phyloP scores from a whole-genome alignment of 2,113 vertebrate genomes.

The Trichechus manatus region DNA sequence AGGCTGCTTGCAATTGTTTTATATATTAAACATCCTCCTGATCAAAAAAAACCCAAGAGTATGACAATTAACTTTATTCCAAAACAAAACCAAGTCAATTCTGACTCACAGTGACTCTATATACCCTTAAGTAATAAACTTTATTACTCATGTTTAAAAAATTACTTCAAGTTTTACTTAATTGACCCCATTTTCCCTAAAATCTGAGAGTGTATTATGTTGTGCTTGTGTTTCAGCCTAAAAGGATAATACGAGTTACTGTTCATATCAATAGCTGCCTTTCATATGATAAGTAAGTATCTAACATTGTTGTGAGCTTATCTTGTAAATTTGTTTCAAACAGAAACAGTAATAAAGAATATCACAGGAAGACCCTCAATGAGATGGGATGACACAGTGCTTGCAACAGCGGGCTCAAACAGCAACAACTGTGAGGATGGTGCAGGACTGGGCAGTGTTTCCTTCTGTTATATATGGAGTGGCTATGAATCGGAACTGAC shows the following conservation, averaged over 20 bases:
- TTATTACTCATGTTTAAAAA: slow-evolving; percentile 21
- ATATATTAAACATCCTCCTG: not conserved
- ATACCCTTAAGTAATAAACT: not conserved
- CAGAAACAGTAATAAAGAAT: not conserved
- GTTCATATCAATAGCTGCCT: not conserved
- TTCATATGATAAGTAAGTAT: not conserved
- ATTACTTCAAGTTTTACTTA: not conserved
- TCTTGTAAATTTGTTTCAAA: slow-evolving; percentile 6
- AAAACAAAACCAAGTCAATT: not conserved
- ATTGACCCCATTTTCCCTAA: not conserved
- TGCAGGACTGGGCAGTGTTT: not conserved
- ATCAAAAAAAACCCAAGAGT: not conserved
- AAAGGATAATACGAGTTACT: not conserved
- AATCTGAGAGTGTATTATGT: not conserved
- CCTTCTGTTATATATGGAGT: not conserved
- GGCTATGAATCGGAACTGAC: not conserved
- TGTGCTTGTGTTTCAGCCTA: not conserved
- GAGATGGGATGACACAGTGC: not conserved
- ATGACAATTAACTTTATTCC: not conserved
- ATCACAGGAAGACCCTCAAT: not conserved
- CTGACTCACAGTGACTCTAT: not conserved
- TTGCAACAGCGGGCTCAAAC: not conserved
- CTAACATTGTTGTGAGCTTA: not conserved
- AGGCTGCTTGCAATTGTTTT: not conserved
- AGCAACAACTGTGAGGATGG: not conserved